Evolutionary conservation across 2,888 invertebrate species (phyloP), one percentile per base, ranked within the genome.

Genomic region (Tridacna gigas): DNA sequence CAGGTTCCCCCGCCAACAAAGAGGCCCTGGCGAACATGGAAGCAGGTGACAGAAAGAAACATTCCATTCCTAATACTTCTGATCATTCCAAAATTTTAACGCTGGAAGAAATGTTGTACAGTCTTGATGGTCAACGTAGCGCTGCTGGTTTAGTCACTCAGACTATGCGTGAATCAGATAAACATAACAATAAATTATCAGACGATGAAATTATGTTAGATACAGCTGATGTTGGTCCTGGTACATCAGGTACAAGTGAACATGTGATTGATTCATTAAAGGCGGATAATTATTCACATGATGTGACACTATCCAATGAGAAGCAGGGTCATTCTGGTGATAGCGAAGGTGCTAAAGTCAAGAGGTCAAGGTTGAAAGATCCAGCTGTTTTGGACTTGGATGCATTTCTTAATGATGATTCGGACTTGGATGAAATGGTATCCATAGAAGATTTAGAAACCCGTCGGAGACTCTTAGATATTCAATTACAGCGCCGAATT

Each of bases 91-190:
- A 26, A 25, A 2, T 45, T 25, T 51, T 51, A 51, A 71, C 71
- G 25, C 25, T 71, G n/a, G 71, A 71, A 26, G 71, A 71, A 26
- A 47, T 71, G 15, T 51, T 71, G 26, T 71, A 71, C 51, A 71
- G 71, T 47, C 26, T 71, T 22, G 71, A 51, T 48, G 25, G n/a
- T 71, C 22, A 71, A 25, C 22, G 15, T 13, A 48, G 25, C 18
- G 3, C 56, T 56, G 56, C 56, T 56, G 20, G 56, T 5, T 3
- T 20, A 3, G 18, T 15, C 20, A 56, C 15, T 56, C 18, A 11
- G 3, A 56, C 5, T 9, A 20, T 20, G 20, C 15, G 20, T 20
- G 20, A 56, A 5, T 37, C 7, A 7, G 37, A 7, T 37, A 37
- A 37, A 37, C 37, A 37, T 37, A 37, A 37, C 37, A 37, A 7